phyloP scores from a whole-genome alignment of 2,113 vertebrate species.

The Pluvianellus socialis region DNA sequence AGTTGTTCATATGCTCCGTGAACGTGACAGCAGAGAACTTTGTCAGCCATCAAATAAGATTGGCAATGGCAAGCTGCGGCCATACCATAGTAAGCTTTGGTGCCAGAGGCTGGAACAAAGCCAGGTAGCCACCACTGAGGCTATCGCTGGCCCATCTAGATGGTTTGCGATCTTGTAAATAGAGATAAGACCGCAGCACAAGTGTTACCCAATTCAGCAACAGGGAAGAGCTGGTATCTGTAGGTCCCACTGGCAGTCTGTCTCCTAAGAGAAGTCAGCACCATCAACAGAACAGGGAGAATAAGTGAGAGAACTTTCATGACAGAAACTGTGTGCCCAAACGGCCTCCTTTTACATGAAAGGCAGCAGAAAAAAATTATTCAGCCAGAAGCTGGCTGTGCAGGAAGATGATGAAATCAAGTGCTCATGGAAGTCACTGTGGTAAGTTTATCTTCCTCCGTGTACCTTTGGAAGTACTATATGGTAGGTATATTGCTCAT shows the following conservation, averaged over 20 bases:
- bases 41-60: not conserved
- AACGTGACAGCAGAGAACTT: not conserved
- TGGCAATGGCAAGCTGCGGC: not conserved
- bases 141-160: not conserved
- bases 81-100: rapidly evolving
- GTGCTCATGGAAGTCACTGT: not conserved
- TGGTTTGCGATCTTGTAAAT: not conserved
- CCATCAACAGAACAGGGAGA: not conserved
- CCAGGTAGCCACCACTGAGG: not conserved
- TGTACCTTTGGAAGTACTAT: not conserved
- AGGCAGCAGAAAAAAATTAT: not conserved
- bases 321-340: not conserved
- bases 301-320: not conserved
- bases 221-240: not conserved
- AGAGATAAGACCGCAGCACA: not conserved
- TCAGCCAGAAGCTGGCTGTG: not conserved
- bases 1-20: not conserved
- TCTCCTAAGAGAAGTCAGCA: not conserved
- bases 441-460: not conserved
- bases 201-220: not conserved
- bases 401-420: not conserved
- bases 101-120: not conserved
- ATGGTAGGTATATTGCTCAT: not conserved
- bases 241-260: not conserved
- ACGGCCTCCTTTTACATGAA: not conserved